Conservation (phyloP, 2,888 invertebrate genomes). For the Platycnemis pennipes region DNA sequence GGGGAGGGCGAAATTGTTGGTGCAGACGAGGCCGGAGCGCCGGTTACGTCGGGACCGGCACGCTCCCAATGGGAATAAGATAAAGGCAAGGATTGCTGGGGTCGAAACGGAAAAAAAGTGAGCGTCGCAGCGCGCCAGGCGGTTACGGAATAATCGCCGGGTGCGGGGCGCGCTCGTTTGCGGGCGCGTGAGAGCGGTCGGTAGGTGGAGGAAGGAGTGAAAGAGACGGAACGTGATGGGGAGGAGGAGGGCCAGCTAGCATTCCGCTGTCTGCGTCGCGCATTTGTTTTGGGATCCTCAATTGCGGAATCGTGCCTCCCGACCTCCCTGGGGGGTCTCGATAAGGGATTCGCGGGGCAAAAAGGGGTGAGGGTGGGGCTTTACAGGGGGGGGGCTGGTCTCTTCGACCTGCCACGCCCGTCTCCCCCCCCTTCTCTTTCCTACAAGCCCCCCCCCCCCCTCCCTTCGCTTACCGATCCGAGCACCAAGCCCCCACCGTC, state of each 20-base stretch:
- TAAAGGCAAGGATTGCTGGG: constrained; percentile 41
- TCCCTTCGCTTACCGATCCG: too few relatives aligned
- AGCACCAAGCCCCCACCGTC: too few relatives aligned
- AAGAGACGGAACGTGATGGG: background rate
- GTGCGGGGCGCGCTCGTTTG: background rate
- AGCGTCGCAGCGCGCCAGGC: constrained; percentile 29
- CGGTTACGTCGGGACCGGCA: background rate
- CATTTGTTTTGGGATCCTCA: constrained; percentile 66
- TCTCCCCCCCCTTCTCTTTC: constrained; percentile 15
- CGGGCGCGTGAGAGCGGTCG: background rate
- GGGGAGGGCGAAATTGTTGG: background rate
- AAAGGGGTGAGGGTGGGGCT: background rate
- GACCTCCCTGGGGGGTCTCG: constrained; percentile 65
- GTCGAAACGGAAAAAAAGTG: constrained; percentile 13
- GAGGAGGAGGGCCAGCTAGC: constrained; percentile 2
- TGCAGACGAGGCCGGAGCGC: background rate
- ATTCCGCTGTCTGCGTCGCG: constrained; percentile 58
- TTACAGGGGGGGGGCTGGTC: background rate
- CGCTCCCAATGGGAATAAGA: constrained; percentile 61
- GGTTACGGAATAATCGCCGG: constrained; percentile 59
- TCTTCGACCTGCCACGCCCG: background rate
- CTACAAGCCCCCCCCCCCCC: background rate
- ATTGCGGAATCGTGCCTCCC: constrained; percentile 64
- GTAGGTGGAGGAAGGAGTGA: background rate
- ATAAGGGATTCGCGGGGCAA: constrained; percentile 44